phyloP scores from a whole-genome alignment of 2,113 vertebrate species.

The Xiphorhynchus elegans region DNA sequence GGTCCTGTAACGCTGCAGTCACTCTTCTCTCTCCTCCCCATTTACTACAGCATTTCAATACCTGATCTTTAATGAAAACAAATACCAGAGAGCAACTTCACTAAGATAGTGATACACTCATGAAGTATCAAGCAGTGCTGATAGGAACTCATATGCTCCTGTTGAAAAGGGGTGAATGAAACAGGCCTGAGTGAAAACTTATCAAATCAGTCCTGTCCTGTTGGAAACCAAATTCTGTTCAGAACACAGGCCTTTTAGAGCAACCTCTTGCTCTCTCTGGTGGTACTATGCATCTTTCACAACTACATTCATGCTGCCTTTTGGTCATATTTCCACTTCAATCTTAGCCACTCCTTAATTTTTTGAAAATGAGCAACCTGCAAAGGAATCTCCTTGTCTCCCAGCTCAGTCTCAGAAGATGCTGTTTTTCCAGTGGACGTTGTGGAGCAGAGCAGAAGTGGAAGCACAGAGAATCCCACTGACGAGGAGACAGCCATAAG shows the following conservation, averaged over 20 bases:
- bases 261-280: neutral
- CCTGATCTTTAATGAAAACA: neutral
- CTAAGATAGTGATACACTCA: neutral
- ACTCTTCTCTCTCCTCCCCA: neutral
- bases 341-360: neutral
- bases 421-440: neutral
- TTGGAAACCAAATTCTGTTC: neutral
- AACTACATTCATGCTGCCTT: neutral
- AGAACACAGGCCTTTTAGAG: neutral
- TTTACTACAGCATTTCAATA: neutral
- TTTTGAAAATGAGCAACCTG: neutral
- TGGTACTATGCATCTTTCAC: neutral
- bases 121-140: neutral
- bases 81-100: neutral
- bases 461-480: neutral
- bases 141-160: neutral
- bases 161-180: neutral
- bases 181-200: neutral
- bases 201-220: neutral
- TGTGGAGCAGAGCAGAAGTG: neutral
- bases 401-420: neutral
- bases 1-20: neutral
- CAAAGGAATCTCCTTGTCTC: neutral
- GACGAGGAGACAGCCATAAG: neutral
- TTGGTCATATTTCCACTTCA: neutral